Evolutionary conservation across 2,797 vertebrate genomes (phyloP).

Genomic region (Chelon auratus): DNA sequence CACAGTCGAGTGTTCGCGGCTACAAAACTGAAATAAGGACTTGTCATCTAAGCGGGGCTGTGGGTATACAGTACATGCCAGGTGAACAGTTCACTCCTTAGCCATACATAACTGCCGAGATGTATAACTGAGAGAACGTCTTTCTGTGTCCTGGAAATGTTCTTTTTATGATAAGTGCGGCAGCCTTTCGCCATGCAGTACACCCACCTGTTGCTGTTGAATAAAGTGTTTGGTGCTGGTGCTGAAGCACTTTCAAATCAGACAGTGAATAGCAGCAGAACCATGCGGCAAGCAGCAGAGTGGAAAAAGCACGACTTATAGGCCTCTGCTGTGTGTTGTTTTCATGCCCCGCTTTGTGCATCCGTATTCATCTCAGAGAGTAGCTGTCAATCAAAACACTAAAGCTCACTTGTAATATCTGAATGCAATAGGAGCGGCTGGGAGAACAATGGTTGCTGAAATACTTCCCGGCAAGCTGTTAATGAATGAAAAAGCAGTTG

Average conservation of each 20-base stretch:
- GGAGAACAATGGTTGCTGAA: slow-evolving; percentile 25
- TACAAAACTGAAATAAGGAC: slow-evolving; percentile 25
- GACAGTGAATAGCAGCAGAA: slow-evolving; percentile 27
- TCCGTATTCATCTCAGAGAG: slow-evolving; percentile 27
- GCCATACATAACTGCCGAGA: not conserved
- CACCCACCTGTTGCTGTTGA: slow-evolving; percentile 32
- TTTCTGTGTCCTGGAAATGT: slow-evolving; percentile 8
- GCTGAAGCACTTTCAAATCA: slow-evolving; percentile 35
- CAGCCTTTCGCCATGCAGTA: not conserved
- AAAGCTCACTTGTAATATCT: slow-evolving; percentile 28
- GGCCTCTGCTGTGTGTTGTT: slow-evolving; percentile 20
- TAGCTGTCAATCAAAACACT: slow-evolving; percentile 43
- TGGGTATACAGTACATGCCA: slow-evolving; percentile 23
- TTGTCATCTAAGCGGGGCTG: slow-evolving; percentile 36
- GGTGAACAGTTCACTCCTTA: not conserved
- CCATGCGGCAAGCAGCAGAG: slow-evolving; percentile 19
- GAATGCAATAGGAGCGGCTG: not conserved
- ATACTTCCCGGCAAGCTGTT: not conserved
- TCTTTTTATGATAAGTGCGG: not conserved
- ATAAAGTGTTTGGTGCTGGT: slow-evolving; percentile 9
- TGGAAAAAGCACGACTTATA: not conserved
- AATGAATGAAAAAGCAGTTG: slow-evolving; percentile 2
- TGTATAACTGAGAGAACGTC: not conserved
- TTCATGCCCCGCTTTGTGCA: slow-evolving; percentile 15
- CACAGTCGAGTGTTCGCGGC: slow-evolving; percentile 29